Evolutionary conservation across 1,140 invertebrate species (phyloP).

Genomic region (Drosophila repletoides): DNA sequence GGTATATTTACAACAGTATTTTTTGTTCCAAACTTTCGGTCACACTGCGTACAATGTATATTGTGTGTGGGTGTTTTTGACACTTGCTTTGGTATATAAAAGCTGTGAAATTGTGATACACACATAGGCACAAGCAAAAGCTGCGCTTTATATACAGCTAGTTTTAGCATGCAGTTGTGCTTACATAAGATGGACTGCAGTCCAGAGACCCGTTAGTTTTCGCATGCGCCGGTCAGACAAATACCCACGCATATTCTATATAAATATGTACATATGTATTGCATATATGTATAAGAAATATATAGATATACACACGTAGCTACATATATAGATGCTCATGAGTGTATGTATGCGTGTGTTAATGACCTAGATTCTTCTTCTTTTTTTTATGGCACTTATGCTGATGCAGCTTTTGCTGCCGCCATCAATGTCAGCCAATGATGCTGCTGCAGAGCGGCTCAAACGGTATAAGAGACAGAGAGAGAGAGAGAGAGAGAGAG

Average conservation of each 20-base stretch:
- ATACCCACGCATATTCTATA: background rate
- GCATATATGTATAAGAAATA: background rate
- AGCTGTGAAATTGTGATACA: background rate
- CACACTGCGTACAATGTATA: background rate
- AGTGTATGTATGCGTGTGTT: constrained; percentile 10
- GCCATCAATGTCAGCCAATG: constrained; percentile 38
- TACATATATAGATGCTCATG: background rate
- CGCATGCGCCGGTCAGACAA: constrained; percentile 39
- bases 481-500: constrained; percentile 1
- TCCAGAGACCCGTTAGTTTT: constrained; percentile 32
- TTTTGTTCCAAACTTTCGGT: too few species aligned
- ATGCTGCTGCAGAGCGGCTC: constrained; percentile 11
- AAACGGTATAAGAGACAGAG: background rate
- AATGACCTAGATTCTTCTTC: constrained; percentile 41
- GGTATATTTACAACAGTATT: too few species aligned
- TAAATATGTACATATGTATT: background rate
- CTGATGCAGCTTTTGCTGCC: constrained; percentile 28
- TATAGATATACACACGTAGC: background rate
- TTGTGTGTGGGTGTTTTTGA: constrained; percentile 4
- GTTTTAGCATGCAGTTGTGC: constrained; percentile 28
- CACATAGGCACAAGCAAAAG: background rate
- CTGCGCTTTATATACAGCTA: background rate
- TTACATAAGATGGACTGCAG: constrained; percentile 48
- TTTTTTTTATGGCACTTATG: constrained; percentile 31
- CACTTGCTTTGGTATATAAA: background rate